Conservation (phyloP, 2,797 vertebrate genomes). For the Caiman crocodilus region DNA sequence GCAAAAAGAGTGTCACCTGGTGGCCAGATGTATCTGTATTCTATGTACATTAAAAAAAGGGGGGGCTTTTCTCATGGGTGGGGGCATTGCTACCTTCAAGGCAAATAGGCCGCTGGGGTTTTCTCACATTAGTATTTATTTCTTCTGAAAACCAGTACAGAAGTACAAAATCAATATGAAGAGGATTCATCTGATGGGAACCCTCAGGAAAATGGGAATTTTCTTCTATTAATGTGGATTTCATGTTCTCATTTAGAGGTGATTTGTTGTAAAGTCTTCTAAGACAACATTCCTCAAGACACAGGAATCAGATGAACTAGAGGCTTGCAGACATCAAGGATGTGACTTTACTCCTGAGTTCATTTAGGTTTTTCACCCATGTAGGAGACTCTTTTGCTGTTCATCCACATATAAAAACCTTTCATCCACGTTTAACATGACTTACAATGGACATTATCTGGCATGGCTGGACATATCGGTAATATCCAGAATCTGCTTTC, state of each 20-base stretch:
- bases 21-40: background rate
- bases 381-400: background rate
- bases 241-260: background rate
- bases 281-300: background rate
- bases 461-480: background rate
- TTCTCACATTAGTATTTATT: background rate
- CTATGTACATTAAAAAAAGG: background rate
- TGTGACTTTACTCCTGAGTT: background rate
- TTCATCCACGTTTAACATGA: background rate
- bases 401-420: background rate
- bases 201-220: background rate
- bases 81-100: rapidly evolving
- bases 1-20: slow-evolving; percentile 47
- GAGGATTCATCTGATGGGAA: background rate
- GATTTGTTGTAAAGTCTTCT: background rate
- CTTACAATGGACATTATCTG: background rate
- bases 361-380: background rate
- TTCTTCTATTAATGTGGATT: background rate
- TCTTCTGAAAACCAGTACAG: background rate
- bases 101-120: background rate
- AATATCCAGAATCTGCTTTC: background rate
- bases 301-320: background rate
- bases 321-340: background rate
- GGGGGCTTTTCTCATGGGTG: background rate
- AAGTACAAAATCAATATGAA: background rate